A percentile compares a stretch with the other conserved stretches of the same genome.
phyloP scores from a whole-genome alignment of 2,113 vertebrate genomes.

The Podarcis raffonei region DNA sequence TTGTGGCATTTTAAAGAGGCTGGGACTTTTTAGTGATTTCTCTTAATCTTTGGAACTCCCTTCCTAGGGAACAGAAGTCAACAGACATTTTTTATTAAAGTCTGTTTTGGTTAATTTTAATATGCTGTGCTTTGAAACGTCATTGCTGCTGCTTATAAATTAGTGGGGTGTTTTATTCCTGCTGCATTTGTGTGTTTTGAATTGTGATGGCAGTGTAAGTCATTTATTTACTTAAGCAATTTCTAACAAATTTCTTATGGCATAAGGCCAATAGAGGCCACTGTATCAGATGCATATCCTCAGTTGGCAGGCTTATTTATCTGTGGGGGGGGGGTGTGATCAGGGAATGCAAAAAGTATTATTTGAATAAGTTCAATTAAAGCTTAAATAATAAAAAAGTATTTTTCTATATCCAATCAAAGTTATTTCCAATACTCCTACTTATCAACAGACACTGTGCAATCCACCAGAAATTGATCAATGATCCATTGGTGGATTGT shows the following conservation, averaged over 20 bases:
- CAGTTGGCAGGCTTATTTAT: neutral
- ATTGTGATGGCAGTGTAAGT: no score
- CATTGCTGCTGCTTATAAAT: neutral
- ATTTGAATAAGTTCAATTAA: neutral
- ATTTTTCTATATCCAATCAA: neutral
- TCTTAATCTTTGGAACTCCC: neutral
- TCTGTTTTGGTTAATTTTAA: neutral
- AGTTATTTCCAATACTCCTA: neutral
- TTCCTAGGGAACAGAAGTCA: neutral
- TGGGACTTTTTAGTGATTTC: neutral
- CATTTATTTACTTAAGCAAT: no score
- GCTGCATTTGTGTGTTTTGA: no score
- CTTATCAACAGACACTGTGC: neutral
- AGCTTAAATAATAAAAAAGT: neutral
- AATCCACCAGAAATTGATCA: neutral
- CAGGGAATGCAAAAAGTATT: neutral
- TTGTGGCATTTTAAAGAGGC: neutral
- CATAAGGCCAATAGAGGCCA: neutral
- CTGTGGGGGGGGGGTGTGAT: neutral
- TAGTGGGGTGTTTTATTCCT: neutral
- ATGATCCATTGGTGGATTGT: neutral
- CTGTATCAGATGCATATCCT: neutral
- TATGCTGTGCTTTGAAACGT: neutral
- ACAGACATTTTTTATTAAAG: neutral
- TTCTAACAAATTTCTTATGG: neutral